Base-by-base conservation (phyloP, 2,888 invertebrate genomes). In the Aphelenchoides bicaudatus region DNA sequence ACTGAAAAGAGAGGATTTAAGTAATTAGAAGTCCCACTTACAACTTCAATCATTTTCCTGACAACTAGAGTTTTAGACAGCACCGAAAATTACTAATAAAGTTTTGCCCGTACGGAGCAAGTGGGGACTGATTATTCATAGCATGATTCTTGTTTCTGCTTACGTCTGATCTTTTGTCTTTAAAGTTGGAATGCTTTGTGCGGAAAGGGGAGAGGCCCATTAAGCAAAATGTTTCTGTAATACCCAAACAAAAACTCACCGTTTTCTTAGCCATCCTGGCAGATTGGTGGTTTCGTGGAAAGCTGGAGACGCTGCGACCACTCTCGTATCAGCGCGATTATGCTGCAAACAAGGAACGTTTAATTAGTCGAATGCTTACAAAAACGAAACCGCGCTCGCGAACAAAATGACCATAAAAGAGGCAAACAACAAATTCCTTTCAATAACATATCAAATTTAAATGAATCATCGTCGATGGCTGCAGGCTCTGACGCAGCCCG, bases 1-100 rank as follows among this genome's bases (percentile, higher is more conserved):
- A 90, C 83, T 83, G 78, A 57, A 80, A 63, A 3, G 8, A 30
- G 23, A 25, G 55, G 8, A 58, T 51, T 10, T 25, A 3, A 10
- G 23, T 2, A 10, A 30, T 25, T 13, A 34, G 21, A 25, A 43
- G 25, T 43, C 25, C 43, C 10, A 43, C 43, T 10, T 43, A 43
- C 43, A 19, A n/a, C 43, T 43, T 43, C 43, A n/a, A 21, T 8
- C 43, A 43, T 43, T 43, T 43, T 43, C 23, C n/a, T n/a, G n/a
- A 25, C 10, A 21, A 10, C 23, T 43, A 6, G n/a, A 43, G 43
- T 34, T 34, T n/a, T n/a, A n/a, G n/a, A n/a, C n/a, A n/a, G n/a
- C n/a, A n/a, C n/a, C 34, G 23, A 43, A 43, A 43, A n/a, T 43
- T 43, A 21, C 10, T 10, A 10, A 6, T 10, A 25, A 43, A 43